phyloP scores from a whole-genome alignment of 2,888 invertebrate species.

The Drosophila atripex region DNA sequence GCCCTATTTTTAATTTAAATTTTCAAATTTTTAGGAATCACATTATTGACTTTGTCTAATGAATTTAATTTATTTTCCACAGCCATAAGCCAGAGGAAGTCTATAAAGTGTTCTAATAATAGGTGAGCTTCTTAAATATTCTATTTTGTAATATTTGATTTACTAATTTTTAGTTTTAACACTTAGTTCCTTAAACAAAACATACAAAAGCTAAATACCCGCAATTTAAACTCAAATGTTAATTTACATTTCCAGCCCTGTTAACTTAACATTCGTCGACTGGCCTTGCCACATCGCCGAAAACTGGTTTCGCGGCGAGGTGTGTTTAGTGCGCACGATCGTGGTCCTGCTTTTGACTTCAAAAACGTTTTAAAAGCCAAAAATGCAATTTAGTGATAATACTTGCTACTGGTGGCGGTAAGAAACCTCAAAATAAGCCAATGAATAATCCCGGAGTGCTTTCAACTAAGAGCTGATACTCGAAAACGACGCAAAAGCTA shows the following conservation, averaged over 20 bases:
- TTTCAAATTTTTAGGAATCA: too few species aligned
- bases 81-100: not conserved
- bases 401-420: not conserved
- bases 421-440: not conserved
- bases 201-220: not conserved
- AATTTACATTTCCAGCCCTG: not conserved
- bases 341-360: not conserved
- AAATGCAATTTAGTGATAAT: not conserved
- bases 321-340: conserved; percentile 38
- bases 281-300: conserved; percentile 31
- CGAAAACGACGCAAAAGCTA: not conserved
- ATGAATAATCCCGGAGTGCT: accelerated
- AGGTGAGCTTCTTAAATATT: not conserved
- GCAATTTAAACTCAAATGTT: not conserved
- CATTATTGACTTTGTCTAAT: too few species aligned
- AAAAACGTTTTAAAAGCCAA: not conserved
- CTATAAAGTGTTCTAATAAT: not conserved
- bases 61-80: not conserved
- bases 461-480: not conserved
- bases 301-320: not conserved
- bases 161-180: not conserved
- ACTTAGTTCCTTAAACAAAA: not conserved
- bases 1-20: too few species aligned
- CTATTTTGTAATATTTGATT: too few species aligned
- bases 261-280: not conserved